Evolutionary conservation across 2,113 vertebrate genomes (phyloP), one percentile per base, ranked within the genome.

Genomic region (Cinclus mexicanus): DNA sequence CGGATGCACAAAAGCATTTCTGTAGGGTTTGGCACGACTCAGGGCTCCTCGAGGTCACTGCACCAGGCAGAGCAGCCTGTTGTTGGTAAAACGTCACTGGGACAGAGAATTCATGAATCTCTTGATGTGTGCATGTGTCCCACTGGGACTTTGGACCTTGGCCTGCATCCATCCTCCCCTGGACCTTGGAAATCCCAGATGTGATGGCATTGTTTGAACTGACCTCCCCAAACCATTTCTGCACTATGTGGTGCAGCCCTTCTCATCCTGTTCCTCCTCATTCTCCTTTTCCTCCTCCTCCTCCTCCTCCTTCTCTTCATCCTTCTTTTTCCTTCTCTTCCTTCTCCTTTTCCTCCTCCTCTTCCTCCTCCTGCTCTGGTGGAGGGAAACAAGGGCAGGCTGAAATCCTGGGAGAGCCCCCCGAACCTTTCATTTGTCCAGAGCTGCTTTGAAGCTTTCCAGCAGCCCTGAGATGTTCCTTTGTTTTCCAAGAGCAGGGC

Each of bases 281-380:
- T 56, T 6, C 9, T 57, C 9, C 12, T 23, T 0, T 8, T 41
- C 5, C n/a, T n/a, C n/a, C n/a, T n/a, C n/a, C n/a, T n/a, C n/a
- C n/a, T n/a, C n/a, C n/a, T n/a, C n/a, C n/a, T n/a, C n/a, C n/a
- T n/a, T n/a, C n/a, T n/a, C n/a, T n/a, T n/a, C n/a, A n/a, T n/a
- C n/a, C n/a, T n/a, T n/a, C n/a, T n/a, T n/a, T n/a, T n/a, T n/a
- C n/a, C n/a, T n/a, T n/a, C n/a, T n/a, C n/a, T n/a, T n/a, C n/a
- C n/a, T n/a, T n/a, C n/a, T n/a, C n/a, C n/a, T n/a, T n/a, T n/a
- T n/a, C n/a, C n/a, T n/a, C n/a, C n/a, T n/a, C n/a, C n/a, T n/a
- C n/a, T n/a, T n/a, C n/a, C n/a, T n/a, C n/a, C n/a, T 70, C 5
- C 29, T 46, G 4, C 35, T 60, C 59, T 6, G 7, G 16, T 5